Conservation (phyloP, 2,797 vertebrate species). For the Craterocephalus amniculus region DNA sequence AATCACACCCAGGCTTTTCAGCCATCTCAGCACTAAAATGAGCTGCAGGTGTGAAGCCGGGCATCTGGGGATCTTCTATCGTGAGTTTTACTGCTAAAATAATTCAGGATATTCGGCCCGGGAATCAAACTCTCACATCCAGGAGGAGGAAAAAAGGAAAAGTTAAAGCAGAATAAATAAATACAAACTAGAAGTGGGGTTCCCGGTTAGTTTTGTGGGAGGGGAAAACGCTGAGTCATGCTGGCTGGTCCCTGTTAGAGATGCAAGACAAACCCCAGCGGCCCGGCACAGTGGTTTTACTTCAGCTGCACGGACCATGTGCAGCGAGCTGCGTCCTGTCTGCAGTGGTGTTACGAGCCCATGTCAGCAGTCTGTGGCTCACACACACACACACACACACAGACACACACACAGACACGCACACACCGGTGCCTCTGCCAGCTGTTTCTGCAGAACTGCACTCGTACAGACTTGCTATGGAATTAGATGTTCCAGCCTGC, state of each 20-base stretch:
- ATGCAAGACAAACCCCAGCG: conserved; percentile 40
- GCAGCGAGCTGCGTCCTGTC: conserved; percentile 16
- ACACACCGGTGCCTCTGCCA: too few relatives aligned
- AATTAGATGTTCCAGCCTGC: too few relatives aligned
- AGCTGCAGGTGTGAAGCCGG: conserved; percentile 30
- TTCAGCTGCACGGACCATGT: conserved; percentile 29
- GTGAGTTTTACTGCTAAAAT: conserved; percentile 42
- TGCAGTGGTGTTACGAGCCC: conserved; percentile 24
- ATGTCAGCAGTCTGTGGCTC: conserved; percentile 27
- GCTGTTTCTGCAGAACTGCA: too few relatives aligned
- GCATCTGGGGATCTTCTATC: conserved; percentile 16
- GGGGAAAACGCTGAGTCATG: conserved; percentile 39
- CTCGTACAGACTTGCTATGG: too few relatives aligned
- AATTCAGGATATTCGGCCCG: conserved; percentile 26
- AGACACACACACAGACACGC: too few relatives aligned
- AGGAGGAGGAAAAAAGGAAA: conserved; percentile 7
- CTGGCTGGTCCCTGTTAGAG: conserved; percentile 76
- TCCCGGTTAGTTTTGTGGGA: conserved; percentile 48
- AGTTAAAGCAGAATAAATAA: conserved; percentile 43
- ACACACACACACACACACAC: background rate
- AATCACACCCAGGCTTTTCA: conserved; percentile 20
- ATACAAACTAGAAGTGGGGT: conserved; percentile 49
- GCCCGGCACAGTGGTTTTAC: conserved; percentile 73
- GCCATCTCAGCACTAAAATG: conserved; percentile 41
- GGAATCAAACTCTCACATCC: conserved; percentile 31